Percentiles rank a stretch among this genome's conserved stretches.
Conservation (phyloP, 1,140 invertebrate genomes). For the Anthonomus grandis region DNA sequence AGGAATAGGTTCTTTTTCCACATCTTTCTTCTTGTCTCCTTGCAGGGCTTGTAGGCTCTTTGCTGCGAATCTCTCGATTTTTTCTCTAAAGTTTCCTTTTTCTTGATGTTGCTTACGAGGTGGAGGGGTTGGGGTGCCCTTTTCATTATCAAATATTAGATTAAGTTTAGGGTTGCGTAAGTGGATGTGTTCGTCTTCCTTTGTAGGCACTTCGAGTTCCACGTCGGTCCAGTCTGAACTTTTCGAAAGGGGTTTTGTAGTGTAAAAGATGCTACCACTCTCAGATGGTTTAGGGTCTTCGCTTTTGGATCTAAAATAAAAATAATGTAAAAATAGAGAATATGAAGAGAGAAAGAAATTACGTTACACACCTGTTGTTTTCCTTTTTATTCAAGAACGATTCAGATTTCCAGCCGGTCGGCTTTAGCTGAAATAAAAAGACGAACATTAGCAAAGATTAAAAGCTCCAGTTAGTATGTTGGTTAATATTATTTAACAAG, state of each 20-base stretch:
- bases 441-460: conserved; percentile 5
- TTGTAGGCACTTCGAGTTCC: conserved; percentile 52
- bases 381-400: conserved; percentile 39
- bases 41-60: conserved; percentile 42
- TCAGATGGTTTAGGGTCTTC: conserved; percentile 25
- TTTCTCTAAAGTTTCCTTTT: conserved; percentile 32
- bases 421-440: conserved; percentile 42
- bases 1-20: conserved; percentile 17
- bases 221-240: conserved; percentile 57
- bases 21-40: conserved; percentile 9
- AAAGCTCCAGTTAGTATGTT: conserved; percentile 12
- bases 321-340: not conserved
- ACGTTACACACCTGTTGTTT: conserved; percentile 33
- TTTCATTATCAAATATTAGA: conserved; percentile 49
- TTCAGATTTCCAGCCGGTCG: conserved; percentile 43
- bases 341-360: conserved; percentile 2
- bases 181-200: conserved; percentile 37
- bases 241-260: conserved; percentile 38
- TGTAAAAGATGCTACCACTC: conserved; percentile 29
- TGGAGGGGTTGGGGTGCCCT: conserved; percentile 42
- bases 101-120: conserved; percentile 39
- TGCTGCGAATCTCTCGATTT: conserved; percentile 41
- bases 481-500: conserved; percentile 4
- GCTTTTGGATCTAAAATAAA: conserved; percentile 33
- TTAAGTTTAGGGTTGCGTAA: conserved; percentile 47